Base-by-base conservation (phyloP, 2,888 invertebrate species). In the Dicroscelio sp. region DNA sequence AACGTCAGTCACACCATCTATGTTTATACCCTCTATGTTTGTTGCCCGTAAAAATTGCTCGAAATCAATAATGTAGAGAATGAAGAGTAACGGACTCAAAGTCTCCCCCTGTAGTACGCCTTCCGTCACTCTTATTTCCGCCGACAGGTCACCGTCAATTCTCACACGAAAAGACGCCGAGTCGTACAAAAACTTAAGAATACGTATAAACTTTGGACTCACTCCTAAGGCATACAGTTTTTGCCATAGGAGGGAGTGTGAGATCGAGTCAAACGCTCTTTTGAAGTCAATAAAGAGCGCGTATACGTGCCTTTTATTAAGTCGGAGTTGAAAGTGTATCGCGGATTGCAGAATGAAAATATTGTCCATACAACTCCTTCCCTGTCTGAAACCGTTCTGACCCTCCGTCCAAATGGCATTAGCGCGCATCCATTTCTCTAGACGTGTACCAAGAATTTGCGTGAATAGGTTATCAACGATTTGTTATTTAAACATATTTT, bases 361-460 rank as follows among this genome's bases (percentile, higher is more conserved):
- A 63, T 93, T 93, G 58, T 95, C 94, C 27, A 86, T 69, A 8
- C 92, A 93, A 5, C 89, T 79, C 35, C 90, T 58, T 3, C 86
- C 75, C 17, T 38, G 73, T 65, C 92, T 82, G 55, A 94, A 95
- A 2, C 93, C 94, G n/a, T n/a, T n/a, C n/a, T n/a, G n/a, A n/a
- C n/a, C n/a, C n/a, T n/a, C n/a, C n/a, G n/a, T n/a, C n/a, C n/a
- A n/a, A n/a, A n/a, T n/a, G n/a, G n/a, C n/a, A n/a, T n/a, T n/a
- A n/a, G n/a, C n/a, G n/a, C n/a, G n/a, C n/a, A n/a, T n/a, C n/a
- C n/a, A n/a, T n/a, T n/a, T n/a, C n/a, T n/a, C n/a, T n/a, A n/a
- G n/a, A n/a, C n/a, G n/a, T n/a, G n/a, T n/a, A n/a, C n/a, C n/a
- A n/a, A n/a, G n/a, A n/a, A n/a, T n/a, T n/a, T n/a, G n/a, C n/a